Evolutionary conservation across 2,113 vertebrate species (phyloP).

Genomic region (Halichoeres trimaculatus): DNA sequence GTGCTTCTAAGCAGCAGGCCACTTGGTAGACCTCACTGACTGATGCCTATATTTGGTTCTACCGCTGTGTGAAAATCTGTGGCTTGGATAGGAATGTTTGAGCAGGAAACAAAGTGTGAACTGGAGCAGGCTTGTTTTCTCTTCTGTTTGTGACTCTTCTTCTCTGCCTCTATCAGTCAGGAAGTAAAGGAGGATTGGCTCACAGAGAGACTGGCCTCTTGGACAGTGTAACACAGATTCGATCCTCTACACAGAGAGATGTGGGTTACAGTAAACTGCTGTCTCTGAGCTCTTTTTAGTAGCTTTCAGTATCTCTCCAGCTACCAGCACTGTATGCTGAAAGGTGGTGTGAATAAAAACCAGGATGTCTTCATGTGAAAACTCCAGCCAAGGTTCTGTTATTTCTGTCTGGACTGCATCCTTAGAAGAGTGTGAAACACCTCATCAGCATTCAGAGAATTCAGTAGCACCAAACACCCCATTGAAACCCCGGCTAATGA

Average conservation of each 20-base stretch:
- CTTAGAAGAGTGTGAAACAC: slow-evolving; percentile 2
- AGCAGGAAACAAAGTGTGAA: slow-evolving; percentile 67
- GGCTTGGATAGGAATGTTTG: slow-evolving; percentile 67
- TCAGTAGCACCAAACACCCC: not conserved
- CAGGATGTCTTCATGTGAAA: not conserved
- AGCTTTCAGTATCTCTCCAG: not conserved
- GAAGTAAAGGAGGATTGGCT: slow-evolving; percentile 11
- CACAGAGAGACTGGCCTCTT: not conserved
- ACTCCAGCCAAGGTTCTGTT: not conserved
- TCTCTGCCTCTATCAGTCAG: slow-evolving; percentile 1
- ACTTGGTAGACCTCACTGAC: slow-evolving; percentile 48
- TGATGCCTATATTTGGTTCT: slow-evolving; percentile 74
- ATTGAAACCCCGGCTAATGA: slow-evolving; percentile 15
- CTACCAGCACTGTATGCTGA: not conserved
- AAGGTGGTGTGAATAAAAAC: not conserved
- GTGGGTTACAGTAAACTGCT: not conserved
- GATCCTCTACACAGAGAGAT: slow-evolving; percentile 3
- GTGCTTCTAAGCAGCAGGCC: slow-evolving; percentile 28
- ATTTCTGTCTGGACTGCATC: slow-evolving; percentile 18
- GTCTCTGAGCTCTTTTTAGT: not conserved
- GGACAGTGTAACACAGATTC: slow-evolving; percentile 11
- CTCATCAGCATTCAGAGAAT: not conserved
- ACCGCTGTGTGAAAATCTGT: slow-evolving; percentile 55
- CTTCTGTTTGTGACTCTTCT: slow-evolving; percentile 32
- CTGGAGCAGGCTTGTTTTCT: slow-evolving; percentile 46